These are phyloP conservation scores for Euwallacea similis DNA, from an alignment of 1,140 invertebrate genomes.

Conservation along the genomic window DNA sequence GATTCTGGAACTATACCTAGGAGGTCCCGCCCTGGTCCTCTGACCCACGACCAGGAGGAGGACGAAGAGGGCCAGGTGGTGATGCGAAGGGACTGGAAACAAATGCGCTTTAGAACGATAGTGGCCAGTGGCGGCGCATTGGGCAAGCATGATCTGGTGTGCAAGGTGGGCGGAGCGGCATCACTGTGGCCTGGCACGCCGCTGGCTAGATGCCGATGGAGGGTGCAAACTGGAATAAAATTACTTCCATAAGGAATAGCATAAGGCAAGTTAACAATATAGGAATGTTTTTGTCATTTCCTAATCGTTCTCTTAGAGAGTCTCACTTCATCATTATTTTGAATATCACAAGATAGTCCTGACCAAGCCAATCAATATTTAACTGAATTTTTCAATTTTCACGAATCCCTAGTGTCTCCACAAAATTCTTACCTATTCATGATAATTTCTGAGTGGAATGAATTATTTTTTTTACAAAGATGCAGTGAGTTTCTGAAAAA, in stretches of 20 bases:
- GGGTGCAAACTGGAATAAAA: not conserved
- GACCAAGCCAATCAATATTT: no score
- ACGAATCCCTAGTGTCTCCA: no score
- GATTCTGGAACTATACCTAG: conserved; percentile 65
- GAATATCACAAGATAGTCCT: no score
- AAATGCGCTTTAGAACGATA: conserved; percentile 11
- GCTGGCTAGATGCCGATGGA: not conserved
- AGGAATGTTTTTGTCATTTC: no score
- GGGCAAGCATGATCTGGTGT: conserved; percentile 34
- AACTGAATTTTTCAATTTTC: no score
- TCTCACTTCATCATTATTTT: no score
- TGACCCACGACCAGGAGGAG: conserved; percentile 12
- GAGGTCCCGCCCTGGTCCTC: conserved; percentile 38
- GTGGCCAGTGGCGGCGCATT: conserved; percentile 28
- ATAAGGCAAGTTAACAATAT: not conserved
- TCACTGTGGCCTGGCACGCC: conserved; percentile 21
- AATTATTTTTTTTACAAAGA: no score
- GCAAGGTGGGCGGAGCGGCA: conserved; percentile 21
- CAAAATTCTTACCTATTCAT: no score
- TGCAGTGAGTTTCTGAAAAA: no score
- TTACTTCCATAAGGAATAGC: conserved; percentile 12
- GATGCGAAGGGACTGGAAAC: not conserved
- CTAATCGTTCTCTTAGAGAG: no score
- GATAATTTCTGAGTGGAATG: no score
- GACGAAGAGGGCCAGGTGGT: conserved; percentile 9